phyloP scores from a whole-genome alignment of 2,888 invertebrate genomes.

The Aspidapion aeneum region DNA sequence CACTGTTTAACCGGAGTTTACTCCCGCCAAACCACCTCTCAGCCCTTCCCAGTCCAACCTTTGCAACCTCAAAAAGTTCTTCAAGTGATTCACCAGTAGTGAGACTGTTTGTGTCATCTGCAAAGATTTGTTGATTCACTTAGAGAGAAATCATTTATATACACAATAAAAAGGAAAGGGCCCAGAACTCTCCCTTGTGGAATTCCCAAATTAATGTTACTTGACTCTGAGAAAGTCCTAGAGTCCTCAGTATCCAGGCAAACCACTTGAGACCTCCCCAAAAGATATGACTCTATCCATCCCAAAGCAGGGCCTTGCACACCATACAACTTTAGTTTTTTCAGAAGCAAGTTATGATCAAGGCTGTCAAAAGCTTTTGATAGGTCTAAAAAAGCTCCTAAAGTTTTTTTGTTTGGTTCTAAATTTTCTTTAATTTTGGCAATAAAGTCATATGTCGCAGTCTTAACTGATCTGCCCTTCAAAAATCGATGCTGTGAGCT shows the following conservation, averaged over 20 bases:
- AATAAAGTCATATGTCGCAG: constrained; percentile 1
- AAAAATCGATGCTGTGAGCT: background rate
- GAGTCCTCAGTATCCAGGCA: background rate
- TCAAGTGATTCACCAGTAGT: background rate
- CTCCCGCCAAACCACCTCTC: constrained; percentile 2
- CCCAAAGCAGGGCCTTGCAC: background rate
- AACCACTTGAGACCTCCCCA: background rate
- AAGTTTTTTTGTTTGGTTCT: background rate
- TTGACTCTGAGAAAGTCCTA: background rate
- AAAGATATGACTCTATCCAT: background rate
- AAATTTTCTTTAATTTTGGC: background rate
- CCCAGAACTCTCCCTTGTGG: constrained; percentile 1
- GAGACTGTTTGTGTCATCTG: background rate
- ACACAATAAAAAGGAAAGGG: background rate
- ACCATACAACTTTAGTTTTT: background rate
- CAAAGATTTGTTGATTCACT: background rate
- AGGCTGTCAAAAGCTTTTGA: constrained; percentile 7
- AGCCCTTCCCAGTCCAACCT: background rate
- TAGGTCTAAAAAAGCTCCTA: constrained; percentile 5
- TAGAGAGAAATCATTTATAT: background rate
- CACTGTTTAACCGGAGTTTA: background rate
- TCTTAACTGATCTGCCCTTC: background rate
- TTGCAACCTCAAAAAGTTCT: background rate
- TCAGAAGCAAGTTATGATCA: constrained; percentile 1
- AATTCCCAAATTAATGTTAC: background rate